These are phyloP conservation scores for Cheilosia grossa DNA, from an alignment of 2,888 invertebrate genomes.

Conservation along the genomic window DNA sequence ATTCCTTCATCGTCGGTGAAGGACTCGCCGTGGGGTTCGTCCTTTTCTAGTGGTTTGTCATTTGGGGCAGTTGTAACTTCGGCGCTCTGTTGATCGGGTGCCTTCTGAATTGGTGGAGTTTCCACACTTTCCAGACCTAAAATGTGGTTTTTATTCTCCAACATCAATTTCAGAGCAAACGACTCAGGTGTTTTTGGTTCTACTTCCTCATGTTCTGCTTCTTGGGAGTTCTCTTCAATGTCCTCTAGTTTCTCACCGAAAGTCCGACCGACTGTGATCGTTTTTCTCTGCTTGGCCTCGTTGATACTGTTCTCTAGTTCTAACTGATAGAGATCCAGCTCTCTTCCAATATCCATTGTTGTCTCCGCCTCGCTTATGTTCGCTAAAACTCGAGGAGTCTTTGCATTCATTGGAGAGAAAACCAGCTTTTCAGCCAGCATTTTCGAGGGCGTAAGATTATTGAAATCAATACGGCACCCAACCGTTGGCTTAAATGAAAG, in stretches of 20 bases:
- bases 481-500: constrained; percentile 82
- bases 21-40: constrained; percentile 8
- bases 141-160: neutral
- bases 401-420: constrained; percentile 78
- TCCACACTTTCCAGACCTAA: constrained; percentile 50
- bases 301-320: constrained; percentile 83
- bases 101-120: constrained; percentile 54
- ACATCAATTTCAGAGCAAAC: neutral
- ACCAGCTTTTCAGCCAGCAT: constrained; percentile 81
- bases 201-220: constrained; percentile 67
- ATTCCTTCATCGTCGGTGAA: constrained; percentile 65
- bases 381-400: constrained; percentile 77
- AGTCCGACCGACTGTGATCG: constrained; percentile 56
- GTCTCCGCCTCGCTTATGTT: constrained; percentile 81
- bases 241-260: constrained; percentile 56
- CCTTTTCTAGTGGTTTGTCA: constrained; percentile 8
- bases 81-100: neutral
- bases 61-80: neutral
- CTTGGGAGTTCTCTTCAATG: constrained; percentile 76
- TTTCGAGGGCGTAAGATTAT: constrained; percentile 81
- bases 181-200: constrained; percentile 49
- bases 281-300: constrained; percentile 81
- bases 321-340: constrained; percentile 82
- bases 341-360: constrained; percentile 82
- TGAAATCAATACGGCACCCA: constrained; percentile 82